Conservation (phyloP, 2,888 invertebrate species). For the Coelogynopora nodosa region DNA sequence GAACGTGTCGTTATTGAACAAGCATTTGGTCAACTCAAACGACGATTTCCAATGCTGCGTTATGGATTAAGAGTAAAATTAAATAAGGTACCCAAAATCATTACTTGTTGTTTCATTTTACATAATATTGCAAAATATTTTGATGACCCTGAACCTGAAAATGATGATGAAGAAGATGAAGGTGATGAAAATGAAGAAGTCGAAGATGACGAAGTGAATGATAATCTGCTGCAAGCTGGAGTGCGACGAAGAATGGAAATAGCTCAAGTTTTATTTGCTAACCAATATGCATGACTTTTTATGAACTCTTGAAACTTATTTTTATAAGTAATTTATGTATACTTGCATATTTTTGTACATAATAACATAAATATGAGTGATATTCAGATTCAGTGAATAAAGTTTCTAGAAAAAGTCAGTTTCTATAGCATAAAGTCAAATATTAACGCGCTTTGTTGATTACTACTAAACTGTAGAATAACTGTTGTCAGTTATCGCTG, state of each 20-base stretch:
- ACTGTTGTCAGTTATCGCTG: background rate
- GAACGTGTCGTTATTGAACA: background rate
- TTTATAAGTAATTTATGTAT: too few species aligned
- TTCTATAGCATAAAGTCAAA: conserved; percentile 27
- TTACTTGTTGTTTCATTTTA: background rate
- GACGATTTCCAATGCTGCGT: background rate
- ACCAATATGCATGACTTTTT: too few species aligned
- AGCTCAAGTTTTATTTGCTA: too few species aligned
- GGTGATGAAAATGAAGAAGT: too few species aligned
- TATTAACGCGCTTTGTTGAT: background rate
- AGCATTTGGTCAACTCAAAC: background rate
- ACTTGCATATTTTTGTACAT: too few species aligned
- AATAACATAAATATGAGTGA: conserved; percentile 31
- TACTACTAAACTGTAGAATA: background rate
- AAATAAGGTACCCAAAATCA: background rate
- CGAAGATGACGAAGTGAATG: too few species aligned
- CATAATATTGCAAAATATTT: background rate
- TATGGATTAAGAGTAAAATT: background rate
- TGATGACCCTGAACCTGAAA: background rate
- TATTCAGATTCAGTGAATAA: conserved; percentile 31
- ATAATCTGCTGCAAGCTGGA: too few species aligned
- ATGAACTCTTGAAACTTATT: too few species aligned
- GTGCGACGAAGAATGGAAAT: too few species aligned
- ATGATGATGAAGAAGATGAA: background rate
- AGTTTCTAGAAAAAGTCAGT: conserved; percentile 31